Percentiles rank a stretch among this genome's conserved stretches.
These are phyloP conservation scores for Tachina grossa DNA, from an alignment of 2,888 invertebrate species.

Conservation along the genomic window DNA sequence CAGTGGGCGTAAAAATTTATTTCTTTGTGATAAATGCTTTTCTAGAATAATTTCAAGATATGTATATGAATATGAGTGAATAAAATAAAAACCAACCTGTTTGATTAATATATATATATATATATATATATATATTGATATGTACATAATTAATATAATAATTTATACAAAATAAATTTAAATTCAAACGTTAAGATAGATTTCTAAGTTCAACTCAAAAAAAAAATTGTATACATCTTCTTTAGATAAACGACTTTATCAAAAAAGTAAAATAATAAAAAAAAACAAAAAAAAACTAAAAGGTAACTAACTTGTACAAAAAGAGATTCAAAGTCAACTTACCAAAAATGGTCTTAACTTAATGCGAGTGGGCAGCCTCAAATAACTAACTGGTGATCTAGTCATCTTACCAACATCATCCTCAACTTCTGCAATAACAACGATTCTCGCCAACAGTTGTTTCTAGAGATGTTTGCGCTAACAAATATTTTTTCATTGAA, in stretches of 20 bases:
- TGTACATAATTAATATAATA: conserved; percentile 35
- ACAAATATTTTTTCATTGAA: conserved; percentile 7
- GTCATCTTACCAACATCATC: conserved; percentile 49
- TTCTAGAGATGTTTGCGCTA: neutral
- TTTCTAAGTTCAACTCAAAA: conserved; percentile 34
- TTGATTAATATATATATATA: conserved; percentile 29
- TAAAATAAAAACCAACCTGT: conserved; percentile 54
- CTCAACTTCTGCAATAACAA: conserved; percentile 15
- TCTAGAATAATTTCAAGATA: conserved; percentile 25
- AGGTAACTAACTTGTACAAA: conserved; percentile 24
- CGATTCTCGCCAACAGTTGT: neutral
- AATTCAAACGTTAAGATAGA: neutral
- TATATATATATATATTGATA: conserved; percentile 58
- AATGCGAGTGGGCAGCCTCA: conserved; percentile 64
- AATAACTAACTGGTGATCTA: conserved; percentile 59
- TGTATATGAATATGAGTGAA: conserved; percentile 54
- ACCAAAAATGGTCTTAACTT: conserved; percentile 63
- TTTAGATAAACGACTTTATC: conserved; percentile 20
- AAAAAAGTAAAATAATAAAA: neutral
- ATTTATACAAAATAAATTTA: conserved; percentile 30
- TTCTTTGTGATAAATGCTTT: conserved; percentile 17
- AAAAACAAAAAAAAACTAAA: neutral
- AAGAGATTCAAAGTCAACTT: conserved; percentile 60
- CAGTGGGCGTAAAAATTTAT: conserved; percentile 62
- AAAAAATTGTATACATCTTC: conserved; percentile 47